Evolutionary conservation across 2,797 vertebrate genomes (phyloP), one percentile per base, ranked within the genome.

Genomic region (Smutsia gigantea): DNA sequence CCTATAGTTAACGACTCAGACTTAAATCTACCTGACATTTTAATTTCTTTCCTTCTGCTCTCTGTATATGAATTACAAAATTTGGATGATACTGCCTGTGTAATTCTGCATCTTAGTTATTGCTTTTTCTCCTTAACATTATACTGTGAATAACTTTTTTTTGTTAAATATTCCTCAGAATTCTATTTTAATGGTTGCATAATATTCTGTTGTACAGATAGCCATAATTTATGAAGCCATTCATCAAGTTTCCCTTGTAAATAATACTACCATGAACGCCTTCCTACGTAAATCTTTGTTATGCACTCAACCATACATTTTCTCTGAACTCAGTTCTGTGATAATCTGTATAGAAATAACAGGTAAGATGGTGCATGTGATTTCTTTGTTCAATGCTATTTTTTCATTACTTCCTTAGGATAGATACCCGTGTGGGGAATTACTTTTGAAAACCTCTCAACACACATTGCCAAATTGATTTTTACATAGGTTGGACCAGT

Each of bases 51-150:
- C 61, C 25, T 95, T 14, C 39, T 5, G 4, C 3, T 34, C 31
- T 37, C 0, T 8, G 3, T 11, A n/a, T 4, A 21, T 11, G 12
- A 13, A 7, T 34, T 0, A 29, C 0, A 51, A n/a, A 23, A n/a
- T 37, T 17, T 21, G 64, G 27, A 14, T 31, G 12, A 29, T 0
- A 5, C 3, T 9, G 1, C 9, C 0, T 0, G 0, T n/a, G 18
- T 2, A 46, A 4, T 19, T 55, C 49, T 29, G 37, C 27, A 1
- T 46, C 19, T 5, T 53, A 23, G 7, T 25, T 15, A 4, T 5
- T 34, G 23, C 23, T 37, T 53, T 68, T 57, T 61, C 34, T 46
- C 59, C 6, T 19, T 23, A 49, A 18, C 3, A 15, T 10, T 51
- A 11, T 18, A 15, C 11, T 12, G n/a, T 72, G 81, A 75, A 13